Conservation (phyloP, 2,888 invertebrate genomes). For the Norana najaformis region DNA sequence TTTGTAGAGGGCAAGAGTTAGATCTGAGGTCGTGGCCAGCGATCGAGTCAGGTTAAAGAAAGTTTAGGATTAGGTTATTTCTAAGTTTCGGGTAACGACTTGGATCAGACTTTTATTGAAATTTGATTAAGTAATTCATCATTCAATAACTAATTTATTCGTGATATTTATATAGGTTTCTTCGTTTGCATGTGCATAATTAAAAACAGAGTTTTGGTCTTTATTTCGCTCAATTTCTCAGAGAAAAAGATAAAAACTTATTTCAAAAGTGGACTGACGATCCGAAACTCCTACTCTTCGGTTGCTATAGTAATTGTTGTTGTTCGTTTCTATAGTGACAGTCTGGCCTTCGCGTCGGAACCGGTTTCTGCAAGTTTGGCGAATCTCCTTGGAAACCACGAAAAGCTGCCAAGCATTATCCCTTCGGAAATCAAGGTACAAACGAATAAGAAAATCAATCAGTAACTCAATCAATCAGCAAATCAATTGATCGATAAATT, state of each 20-base stretch:
- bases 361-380: conserved; percentile 85
- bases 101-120: too few species aligned
- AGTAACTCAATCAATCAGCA: too few species aligned
- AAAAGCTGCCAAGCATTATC: conserved; percentile 54
- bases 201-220: background rate
- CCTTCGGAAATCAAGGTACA: conserved; percentile 55
- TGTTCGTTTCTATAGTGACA: conserved; percentile 66
- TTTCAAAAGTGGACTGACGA: background rate
- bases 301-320: background rate
- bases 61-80: too few species aligned
- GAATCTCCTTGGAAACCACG: conserved; percentile 75
- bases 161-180: background rate
- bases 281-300: too few species aligned
- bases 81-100: background rate
- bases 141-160: background rate
- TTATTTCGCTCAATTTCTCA: background rate
- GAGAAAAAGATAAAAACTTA: background rate
- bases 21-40: background rate
- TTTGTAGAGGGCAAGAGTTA: background rate
- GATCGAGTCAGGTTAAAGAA: background rate
- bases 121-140: too few species aligned
- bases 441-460: background rate
- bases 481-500: background rate
- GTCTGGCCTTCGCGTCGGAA: conserved; percentile 89
- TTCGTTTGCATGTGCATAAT: background rate